phyloP scores from a whole-genome alignment of 1,140 invertebrate genomes.

The Tetramorium alpestre region DNA sequence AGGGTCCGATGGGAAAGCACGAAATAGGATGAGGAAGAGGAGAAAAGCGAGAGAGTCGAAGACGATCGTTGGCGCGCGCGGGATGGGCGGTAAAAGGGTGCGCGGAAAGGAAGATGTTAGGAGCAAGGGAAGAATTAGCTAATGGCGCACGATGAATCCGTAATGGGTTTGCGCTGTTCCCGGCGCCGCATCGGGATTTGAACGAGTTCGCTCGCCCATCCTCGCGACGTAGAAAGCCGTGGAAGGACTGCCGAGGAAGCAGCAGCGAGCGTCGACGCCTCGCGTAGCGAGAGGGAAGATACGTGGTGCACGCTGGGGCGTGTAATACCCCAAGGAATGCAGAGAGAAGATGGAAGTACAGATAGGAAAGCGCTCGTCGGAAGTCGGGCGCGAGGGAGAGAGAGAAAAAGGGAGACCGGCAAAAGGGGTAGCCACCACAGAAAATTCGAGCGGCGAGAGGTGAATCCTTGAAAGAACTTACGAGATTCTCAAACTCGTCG shows the following conservation, averaged over 20 bases:
- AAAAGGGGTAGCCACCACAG: constrained; percentile 66
- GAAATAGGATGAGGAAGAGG: constrained; percentile 51
- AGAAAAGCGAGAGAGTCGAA: constrained; percentile 41
- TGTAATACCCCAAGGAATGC: constrained; percentile 85
- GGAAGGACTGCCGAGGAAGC: constrained; percentile 37
- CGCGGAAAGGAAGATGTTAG: constrained; percentile 80
- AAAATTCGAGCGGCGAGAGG: constrained; percentile 54
- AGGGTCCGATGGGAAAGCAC: constrained; percentile 61
- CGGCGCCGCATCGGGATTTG: constrained; percentile 83
- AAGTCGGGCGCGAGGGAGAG: background rate
- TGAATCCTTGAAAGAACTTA: constrained; percentile 83
- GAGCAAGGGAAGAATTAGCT: constrained; percentile 84
- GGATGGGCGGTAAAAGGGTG: constrained; percentile 72
- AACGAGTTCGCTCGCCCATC: constrained; percentile 72
- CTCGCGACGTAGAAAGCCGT: constrained; percentile 58
- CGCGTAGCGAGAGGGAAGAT: constrained; percentile 69
- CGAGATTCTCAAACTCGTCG: constrained; percentile 63
- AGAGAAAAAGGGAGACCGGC: constrained; percentile 53
- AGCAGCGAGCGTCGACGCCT: constrained; percentile 48
- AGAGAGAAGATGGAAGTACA: constrained; percentile 84
- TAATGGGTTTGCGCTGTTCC: constrained; percentile 85
- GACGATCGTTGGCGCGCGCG: constrained; percentile 13
- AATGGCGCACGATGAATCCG: constrained; percentile 86
- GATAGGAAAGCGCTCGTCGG: constrained; percentile 75
- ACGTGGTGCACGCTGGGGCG: constrained; percentile 65